These are phyloP conservation scores for Vollenhovia emeryi DNA, from an alignment of 1,140 invertebrate genomes.

Conservation along the genomic window DNA sequence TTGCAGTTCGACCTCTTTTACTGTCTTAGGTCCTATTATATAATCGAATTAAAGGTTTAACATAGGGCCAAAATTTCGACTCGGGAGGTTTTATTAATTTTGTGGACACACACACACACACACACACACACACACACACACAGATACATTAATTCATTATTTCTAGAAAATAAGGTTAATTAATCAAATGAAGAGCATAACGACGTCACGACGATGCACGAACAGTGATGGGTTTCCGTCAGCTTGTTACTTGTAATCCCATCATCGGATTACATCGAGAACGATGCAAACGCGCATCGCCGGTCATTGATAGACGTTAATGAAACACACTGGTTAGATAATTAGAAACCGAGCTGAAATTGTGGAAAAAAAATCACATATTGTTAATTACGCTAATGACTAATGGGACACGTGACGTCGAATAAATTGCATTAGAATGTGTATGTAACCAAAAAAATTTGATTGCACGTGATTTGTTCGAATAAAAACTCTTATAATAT, in stretches of 20 bases:
- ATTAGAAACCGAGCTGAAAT: neutral
- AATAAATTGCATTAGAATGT: neutral
- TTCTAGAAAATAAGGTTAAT: neutral
- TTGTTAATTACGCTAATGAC: neutral
- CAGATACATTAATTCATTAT: neutral
- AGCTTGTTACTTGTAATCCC: neutral
- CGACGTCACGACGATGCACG: neutral
- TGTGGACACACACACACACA: no score
- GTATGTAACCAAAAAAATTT: neutral
- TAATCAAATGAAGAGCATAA: neutral
- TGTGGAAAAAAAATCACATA: neutral
- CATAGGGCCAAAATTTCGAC: no score
- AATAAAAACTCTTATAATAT: neutral
- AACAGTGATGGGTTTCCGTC: neutral
- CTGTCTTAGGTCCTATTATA: no score
- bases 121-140: no score
- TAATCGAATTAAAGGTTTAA: no score
- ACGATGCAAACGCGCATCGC: neutral
- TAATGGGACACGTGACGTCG: neutral
- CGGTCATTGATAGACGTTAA: neutral
- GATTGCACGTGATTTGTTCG: neutral
- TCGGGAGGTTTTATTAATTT: neutral
- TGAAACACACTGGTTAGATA: conserved; percentile 3
- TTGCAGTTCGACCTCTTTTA: no score
- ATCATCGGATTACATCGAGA: conserved; percentile 16